Evolutionary conservation across 30 jellyfish, hydroid and myxozoan genomes (phyloP), one percentile per base, ranked within the genome.

Genomic region (Turritopsis rubra): DNA sequence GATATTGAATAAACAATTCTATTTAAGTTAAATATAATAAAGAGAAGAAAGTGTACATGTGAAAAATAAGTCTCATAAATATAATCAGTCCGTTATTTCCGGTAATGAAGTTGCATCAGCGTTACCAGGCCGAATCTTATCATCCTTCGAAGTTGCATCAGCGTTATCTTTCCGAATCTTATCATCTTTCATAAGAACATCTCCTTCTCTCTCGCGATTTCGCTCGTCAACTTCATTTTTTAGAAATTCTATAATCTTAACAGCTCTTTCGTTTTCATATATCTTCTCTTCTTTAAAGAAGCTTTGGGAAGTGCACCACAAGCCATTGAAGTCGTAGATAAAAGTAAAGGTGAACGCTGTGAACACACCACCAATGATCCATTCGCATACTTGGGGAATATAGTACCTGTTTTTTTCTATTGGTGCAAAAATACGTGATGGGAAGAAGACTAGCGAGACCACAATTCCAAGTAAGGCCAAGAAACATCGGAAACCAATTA

Each of bases 351-450:
- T 52, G 3, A 66, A 82, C 7, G 29, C 53, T 5, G 41, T 30
- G 82, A 66, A 71, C 28, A 71, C 18, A 18, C 24, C 53, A 18
- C 75, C 79, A 21, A 29, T 30, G 76, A 78, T 21, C 85, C 85
- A 78, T 26, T 78, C 85, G 28, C 79, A 78, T 7, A 23, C 79
- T 52, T 78, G 85, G 16, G 85, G 85, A 21, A 78, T 78, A 18
- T 53, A 30, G 53, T 78, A 78, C 16, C 79, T 21, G 5, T 23
- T 20, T 78, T 78, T 28, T 19, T 52, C 79, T 78, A 24, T 52
- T 29, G 85, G 85, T 16, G 85, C 85, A 30, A 78, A 29, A 8
- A 78, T 24, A 8, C 85, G 76, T 13, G 83, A 83, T 13, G 18
- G 52, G 76, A 78, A n/a, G 53, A 30, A 78, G 18, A 29, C 30